Conservation (phyloP, 2,888 invertebrate genomes). For the Synergus gifuensis region DNA sequence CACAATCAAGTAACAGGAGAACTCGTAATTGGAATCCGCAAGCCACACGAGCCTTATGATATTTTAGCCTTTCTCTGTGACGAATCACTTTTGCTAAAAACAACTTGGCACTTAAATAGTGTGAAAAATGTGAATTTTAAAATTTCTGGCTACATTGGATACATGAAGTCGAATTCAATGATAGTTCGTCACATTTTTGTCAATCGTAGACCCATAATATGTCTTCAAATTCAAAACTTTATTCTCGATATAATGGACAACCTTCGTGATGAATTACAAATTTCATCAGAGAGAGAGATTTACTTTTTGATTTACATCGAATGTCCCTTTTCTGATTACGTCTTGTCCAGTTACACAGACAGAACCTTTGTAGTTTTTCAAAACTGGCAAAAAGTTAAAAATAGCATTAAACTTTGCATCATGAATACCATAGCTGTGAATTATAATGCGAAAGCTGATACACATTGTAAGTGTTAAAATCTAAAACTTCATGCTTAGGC, state of each 20-base stretch:
- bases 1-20: conserved; percentile 83
- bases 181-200: conserved; percentile 58
- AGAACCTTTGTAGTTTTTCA: conserved; percentile 43
- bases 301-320: conserved; percentile 58
- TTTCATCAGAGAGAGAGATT: conserved; percentile 40
- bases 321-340: conserved; percentile 49
- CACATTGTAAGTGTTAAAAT: conserved; percentile 18
- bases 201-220: conserved; percentile 60
- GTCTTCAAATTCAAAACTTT: conserved; percentile 52
- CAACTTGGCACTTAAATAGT: conserved; percentile 55
- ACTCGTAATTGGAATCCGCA: conserved; percentile 77
- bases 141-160: conserved; percentile 62
- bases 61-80: conserved; percentile 62
- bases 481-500: neutral
- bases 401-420: conserved; percentile 19
- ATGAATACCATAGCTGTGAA: neutral
- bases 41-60: conserved; percentile 58
- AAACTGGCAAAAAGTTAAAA: conserved; percentile 23
- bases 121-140: conserved; percentile 32
- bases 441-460: neutral
- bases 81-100: conserved; percentile 40
- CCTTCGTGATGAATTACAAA: conserved; percentile 11
- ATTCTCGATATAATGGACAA: conserved; percentile 48
- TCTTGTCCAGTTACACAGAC: conserved; percentile 14
- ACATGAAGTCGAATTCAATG: conserved; percentile 45